Evolutionary conservation across 2,888 invertebrate genomes (phyloP).

Genomic region (Thymelicus acteon): DNA sequence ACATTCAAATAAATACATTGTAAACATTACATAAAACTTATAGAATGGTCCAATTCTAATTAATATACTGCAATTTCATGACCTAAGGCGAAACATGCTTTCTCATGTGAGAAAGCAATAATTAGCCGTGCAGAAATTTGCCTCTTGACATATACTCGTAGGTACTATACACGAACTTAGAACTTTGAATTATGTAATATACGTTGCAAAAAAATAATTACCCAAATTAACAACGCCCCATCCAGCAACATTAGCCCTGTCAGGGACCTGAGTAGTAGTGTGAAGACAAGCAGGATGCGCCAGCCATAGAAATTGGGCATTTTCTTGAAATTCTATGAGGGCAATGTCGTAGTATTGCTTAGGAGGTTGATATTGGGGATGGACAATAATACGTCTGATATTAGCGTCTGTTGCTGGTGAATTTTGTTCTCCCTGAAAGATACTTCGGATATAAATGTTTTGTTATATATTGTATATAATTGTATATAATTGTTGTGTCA

Average conservation of each 20-base stretch:
- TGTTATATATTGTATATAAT: too few relatives aligned
- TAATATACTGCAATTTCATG: too few relatives aligned
- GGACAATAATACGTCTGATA: conserved; percentile 44
- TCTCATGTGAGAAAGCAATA: too few relatives aligned
- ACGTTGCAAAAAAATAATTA: conserved; percentile 26
- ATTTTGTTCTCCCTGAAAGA: not conserved
- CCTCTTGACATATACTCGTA: too few relatives aligned
- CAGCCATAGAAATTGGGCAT: conserved; percentile 39
- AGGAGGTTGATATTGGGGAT: conserved; percentile 46
- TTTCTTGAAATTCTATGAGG: conserved; percentile 44
- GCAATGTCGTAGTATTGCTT: conserved; percentile 51
- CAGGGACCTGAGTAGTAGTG: conserved; percentile 39
- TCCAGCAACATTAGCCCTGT: conserved; percentile 44
- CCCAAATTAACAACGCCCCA: conserved; percentile 51
- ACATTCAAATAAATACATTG: not conserved
- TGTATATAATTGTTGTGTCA: too few relatives aligned
- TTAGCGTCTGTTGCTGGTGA: conserved; percentile 39
- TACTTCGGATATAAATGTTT: too few relatives aligned
- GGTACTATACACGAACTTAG: too few relatives aligned
- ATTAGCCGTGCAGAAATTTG: too few relatives aligned
- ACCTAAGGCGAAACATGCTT: too few relatives aligned
- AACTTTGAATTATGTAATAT: too few relatives aligned
- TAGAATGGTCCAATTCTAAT: too few relatives aligned
- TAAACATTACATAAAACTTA: too few relatives aligned
- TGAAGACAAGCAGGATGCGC: conserved; percentile 51